These are phyloP conservation scores for Megathymus violae DNA, from an alignment of 1,140 invertebrate genomes.

Conservation along the genomic window DNA sequence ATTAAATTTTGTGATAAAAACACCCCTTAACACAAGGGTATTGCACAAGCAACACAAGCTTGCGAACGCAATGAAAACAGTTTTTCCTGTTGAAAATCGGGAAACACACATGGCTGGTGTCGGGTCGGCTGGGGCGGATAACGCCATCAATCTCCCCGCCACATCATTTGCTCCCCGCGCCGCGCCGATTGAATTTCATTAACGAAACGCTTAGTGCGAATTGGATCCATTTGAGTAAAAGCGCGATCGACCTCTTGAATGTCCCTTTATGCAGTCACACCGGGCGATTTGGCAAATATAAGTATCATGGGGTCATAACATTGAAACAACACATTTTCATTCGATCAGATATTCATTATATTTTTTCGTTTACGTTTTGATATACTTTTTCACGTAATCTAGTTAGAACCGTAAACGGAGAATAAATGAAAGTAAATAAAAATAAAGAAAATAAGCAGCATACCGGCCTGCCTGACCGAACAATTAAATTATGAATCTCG, in stretches of 20 bases:
- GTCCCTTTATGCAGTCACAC: slow-evolving; percentile 52
- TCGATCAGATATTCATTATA: too few relatives aligned
- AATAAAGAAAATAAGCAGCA: too few relatives aligned
- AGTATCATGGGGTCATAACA: too few relatives aligned
- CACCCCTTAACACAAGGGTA: too few relatives aligned
- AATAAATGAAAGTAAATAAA: too few relatives aligned
- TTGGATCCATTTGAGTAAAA: slow-evolving; percentile 82
- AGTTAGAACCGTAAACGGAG: too few relatives aligned
- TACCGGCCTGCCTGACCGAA: too few relatives aligned
- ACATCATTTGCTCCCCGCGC: slow-evolving; percentile 79
- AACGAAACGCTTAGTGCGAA: slow-evolving; percentile 81
- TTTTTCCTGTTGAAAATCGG: slow-evolving; percentile 15
- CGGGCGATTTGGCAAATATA: slow-evolving; percentile 2
- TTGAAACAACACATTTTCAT: too few relatives aligned
- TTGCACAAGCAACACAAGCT: background rate
- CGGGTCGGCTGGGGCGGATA: slow-evolving; percentile 23
- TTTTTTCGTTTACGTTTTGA: too few relatives aligned
- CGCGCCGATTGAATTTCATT: slow-evolving; percentile 80
- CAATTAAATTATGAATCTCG: background rate
- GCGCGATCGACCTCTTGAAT: slow-evolving; percentile 60
- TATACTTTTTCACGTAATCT: too few relatives aligned
- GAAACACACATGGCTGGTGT: slow-evolving; percentile 12
- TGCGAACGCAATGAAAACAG: background rate
- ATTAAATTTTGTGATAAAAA: too few relatives aligned
- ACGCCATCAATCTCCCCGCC: slow-evolving; percentile 78